A percentile compares a stretch with the other conserved stretches of the same genome.
Conservation (phyloP, 2,113 vertebrate species). For the Penelope pileata region DNA sequence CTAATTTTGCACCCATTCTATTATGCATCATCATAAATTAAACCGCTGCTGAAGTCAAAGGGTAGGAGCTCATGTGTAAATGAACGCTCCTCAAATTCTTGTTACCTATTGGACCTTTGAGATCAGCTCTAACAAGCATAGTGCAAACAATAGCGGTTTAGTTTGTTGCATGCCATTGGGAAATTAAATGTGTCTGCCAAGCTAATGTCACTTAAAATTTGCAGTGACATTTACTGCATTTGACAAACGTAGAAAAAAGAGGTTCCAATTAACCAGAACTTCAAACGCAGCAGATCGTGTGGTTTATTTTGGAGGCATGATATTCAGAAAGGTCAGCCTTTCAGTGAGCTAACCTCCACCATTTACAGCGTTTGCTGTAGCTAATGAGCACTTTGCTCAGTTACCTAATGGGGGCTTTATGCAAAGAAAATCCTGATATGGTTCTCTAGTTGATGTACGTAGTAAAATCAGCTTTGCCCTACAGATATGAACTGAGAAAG, state of each 20-base stretch:
- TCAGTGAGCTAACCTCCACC: slow-evolving; percentile 73
- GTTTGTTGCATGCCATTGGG: slow-evolving; percentile 68
- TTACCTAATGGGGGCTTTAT: slow-evolving; percentile 39
- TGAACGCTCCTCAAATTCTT: slow-evolving; percentile 56
- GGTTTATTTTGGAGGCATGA: slow-evolving; percentile 77
- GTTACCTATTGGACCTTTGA: slow-evolving; percentile 67
- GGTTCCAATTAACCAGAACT: slow-evolving; percentile 91
- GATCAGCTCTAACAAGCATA: slow-evolving; percentile 79
- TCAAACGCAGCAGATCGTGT: slow-evolving; percentile 84
- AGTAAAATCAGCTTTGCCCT: not conserved
- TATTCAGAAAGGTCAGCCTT: slow-evolving; percentile 90
- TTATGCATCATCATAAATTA: slow-evolving; percentile 55
- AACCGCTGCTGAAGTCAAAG: slow-evolving; percentile 72
- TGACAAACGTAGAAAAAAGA: slow-evolving; percentile 66
- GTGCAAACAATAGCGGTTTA: slow-evolving; percentile 44
- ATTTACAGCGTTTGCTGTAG: slow-evolving; percentile 71
- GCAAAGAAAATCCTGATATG: not conserved
- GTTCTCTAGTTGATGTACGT: not conserved
- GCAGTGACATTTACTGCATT: slow-evolving; percentile 89
- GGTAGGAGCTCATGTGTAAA: slow-evolving; percentile 74
- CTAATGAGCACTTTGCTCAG: slow-evolving; percentile 86
- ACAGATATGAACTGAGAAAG: not conserved
- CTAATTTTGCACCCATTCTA: not conserved
- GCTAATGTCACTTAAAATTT: slow-evolving; percentile 82
- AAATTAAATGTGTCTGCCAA: slow-evolving; percentile 76